Conservation (phyloP, 1,140 invertebrate species). For the Hycleus cichorii region DNA sequence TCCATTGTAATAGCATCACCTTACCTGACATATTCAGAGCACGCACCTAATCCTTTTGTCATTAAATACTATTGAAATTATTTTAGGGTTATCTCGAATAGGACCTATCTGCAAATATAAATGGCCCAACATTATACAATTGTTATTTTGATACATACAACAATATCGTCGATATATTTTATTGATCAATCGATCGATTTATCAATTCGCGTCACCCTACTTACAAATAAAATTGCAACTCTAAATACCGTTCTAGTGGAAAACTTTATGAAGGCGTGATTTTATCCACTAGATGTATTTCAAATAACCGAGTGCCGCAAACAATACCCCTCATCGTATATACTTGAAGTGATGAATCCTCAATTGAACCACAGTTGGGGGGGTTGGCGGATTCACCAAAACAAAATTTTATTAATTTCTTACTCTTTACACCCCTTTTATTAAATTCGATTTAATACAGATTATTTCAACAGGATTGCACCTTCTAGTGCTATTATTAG, state of each 20-base stretch:
- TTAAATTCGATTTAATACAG: neutral
- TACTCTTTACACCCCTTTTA: no score
- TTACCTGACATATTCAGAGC: conserved; percentile 18
- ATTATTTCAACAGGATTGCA: conserved; percentile 9
- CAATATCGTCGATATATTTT: neutral
- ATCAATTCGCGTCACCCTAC: neutral
- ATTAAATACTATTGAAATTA: conserved; percentile 13
- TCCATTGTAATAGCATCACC: conserved; percentile 3
- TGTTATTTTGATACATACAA: no score
- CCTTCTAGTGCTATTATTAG: conserved; percentile 14
- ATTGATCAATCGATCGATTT: no score
- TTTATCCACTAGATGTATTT: conserved; percentile 21
- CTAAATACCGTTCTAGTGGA: conserved; percentile 17
- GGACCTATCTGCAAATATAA: conserved; percentile 1
- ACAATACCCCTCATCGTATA: conserved; percentile 10
- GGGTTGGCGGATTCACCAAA: neutral
- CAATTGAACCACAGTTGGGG: neutral
- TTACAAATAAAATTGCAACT: conserved; percentile 9
- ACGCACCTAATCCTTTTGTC: conserved; percentile 16
- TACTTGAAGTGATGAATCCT: conserved; percentile 1
- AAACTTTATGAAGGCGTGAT: conserved; percentile 19
- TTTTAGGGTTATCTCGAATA: conserved; percentile 8
- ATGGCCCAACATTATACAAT: neutral
- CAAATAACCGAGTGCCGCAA: conserved; percentile 11
- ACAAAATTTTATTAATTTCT: neutral